A percentile compares a stretch with the other conserved stretches of the same genome.
Evolutionary conservation across 2,888 invertebrate genomes (phyloP).

Genomic region (Fragum sueziense): DNA sequence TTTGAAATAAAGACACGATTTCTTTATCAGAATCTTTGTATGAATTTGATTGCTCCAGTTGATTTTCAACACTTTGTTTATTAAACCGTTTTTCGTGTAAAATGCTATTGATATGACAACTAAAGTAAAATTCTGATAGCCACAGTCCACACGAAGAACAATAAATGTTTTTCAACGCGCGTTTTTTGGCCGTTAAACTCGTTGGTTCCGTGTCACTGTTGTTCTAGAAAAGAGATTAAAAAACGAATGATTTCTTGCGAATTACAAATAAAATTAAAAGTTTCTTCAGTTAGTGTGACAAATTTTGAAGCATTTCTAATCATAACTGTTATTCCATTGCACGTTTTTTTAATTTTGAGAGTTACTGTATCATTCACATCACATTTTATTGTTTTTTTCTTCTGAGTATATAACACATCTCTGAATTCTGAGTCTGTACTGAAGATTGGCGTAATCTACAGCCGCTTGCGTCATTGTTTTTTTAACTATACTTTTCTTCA

Average conservation of each 20-base stretch:
- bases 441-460: background rate
- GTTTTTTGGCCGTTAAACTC: background rate
- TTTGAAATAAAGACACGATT: too few species aligned
- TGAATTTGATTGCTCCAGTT: background rate
- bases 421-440: background rate
- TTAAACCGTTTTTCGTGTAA: conserved; percentile 3
- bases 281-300: conserved; percentile 6
- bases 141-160: conserved; percentile 5
- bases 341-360: conserved; percentile 9
- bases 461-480: background rate
- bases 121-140: conserved; percentile 4
- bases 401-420: background rate
- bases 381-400: conserved; percentile 1
- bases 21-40: too few species aligned
- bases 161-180: background rate
- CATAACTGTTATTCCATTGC: conserved; percentile 7
- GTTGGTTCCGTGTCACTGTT: background rate
- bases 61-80: background rate
- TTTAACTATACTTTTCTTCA: background rate
- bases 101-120: conserved; percentile 3
- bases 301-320: conserved; percentile 16
- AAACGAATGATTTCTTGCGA: background rate
- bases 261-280: conserved; percentile 11
- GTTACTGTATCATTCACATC: conserved; percentile 1
- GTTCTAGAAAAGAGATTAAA: conserved; percentile 6